Base-by-base conservation (phyloP, 1,140 invertebrate genomes). In the Ditylenchus dipsaci region DNA sequence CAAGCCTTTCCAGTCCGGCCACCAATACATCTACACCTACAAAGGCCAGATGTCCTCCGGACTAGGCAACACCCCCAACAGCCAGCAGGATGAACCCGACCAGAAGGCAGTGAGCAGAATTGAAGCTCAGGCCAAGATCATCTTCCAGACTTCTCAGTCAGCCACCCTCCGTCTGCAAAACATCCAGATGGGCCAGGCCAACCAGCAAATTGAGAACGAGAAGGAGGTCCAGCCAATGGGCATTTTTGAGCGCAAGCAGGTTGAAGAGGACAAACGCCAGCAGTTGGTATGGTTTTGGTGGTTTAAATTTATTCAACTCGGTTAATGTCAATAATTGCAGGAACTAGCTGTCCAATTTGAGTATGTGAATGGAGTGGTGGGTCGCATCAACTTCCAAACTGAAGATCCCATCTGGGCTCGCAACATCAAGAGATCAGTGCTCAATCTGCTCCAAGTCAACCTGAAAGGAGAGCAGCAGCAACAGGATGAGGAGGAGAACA, bases 401-500 rank as follows among this genome's bases (percentile, higher is more conserved):
- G n/a, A 74, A 33, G 74, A 68, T 29, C 38, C 68, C 8, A 53
- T 45, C 17, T 74, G 73, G 73, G 61, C 67, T 0, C 70, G 71
- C 33, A 74, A 74, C 49, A 57, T 74, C 38, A 74, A 74, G 33
- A 26, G 66, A 13, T 72, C 65, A 15, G 61, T 73, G n/a, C 42
- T 73, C 33, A 73, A 73, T 49, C 45, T 73, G 23, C 45, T 74
- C 43, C 73, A 74, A 27, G 9, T 74, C 38, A 74, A 74, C 43
- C 33, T 74, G 57, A 70, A 70, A 53, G 47, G 67, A 53, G 26
- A 9, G 26, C 67, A 69, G 42, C 42, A 69, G 45, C n/a, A n/a
- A n/a, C 23, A 69, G n/a, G 11, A 38, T 38, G 33, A 23, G 33
- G 43, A 43, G 33, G 30, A 63, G 9, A 49, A 1, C 1, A 26